A percentile compares a stretch with the other conserved stretches of the same genome.
phyloP scores from a whole-genome alignment of 92 coral and sea anemone genomes.

The Meandrina meandrites region DNA sequence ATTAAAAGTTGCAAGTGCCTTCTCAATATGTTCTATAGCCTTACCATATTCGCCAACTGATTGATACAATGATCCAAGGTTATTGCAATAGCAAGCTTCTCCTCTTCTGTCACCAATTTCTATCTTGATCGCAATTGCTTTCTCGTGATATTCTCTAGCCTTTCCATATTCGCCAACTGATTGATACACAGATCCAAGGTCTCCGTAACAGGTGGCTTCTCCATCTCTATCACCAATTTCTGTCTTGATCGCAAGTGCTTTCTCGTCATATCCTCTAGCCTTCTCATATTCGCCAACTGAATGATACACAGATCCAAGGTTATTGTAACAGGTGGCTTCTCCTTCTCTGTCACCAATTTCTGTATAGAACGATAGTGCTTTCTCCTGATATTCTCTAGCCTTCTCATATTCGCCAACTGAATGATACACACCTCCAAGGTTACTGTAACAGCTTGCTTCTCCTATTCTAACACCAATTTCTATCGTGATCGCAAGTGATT shows the following conservation, averaged over 20 bases:
- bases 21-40: not conserved
- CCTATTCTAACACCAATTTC: not conserved
- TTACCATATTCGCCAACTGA: not conserved
- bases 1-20: not conserved
- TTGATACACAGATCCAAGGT: not conserved
- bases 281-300: not conserved
- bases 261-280: not conserved
- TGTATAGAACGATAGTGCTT: not conserved
- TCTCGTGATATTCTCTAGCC: not conserved
- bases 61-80: not conserved
- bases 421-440: not conserved
- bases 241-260: not conserved
- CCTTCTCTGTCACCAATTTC: not conserved
- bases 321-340: not conserved
- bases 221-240: not conserved
- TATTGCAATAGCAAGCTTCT: not conserved
- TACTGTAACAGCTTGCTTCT: not conserved
- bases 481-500: not conserved
- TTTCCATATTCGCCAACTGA: not conserved
- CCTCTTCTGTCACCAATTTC: not conserved
- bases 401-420: not conserved
- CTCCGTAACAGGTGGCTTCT: not conserved
- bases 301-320: not conserved
- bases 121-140: not conserved
- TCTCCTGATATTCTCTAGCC: not conserved